phyloP scores from a whole-genome alignment of 2,888 invertebrate genomes.

The Caenorhabditis sp. region DNA sequence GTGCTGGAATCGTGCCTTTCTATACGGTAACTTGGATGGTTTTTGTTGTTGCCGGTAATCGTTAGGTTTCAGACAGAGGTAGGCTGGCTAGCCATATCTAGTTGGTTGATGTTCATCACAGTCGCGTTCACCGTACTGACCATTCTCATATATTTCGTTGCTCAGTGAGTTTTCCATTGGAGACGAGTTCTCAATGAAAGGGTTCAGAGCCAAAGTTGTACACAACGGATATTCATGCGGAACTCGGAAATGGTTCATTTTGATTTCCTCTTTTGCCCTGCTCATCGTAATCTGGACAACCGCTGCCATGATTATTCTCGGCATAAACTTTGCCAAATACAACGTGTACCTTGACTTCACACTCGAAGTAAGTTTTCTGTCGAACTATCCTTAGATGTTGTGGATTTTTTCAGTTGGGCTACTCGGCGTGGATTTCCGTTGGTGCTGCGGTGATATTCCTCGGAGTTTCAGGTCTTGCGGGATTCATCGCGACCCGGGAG shows the following conservation, averaged over 20 bases:
- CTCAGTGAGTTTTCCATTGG: background rate
- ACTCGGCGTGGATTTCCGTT: constrained; percentile 3
- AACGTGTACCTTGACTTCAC: too few relatives aligned
- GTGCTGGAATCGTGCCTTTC: constrained; percentile 3
- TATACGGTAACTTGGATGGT: background rate
- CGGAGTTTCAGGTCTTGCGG: background rate
- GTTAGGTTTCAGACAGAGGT: background rate
- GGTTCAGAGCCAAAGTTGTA: background rate
- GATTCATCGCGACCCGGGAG: background rate
- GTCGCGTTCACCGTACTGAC: background rate
- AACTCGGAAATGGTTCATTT: background rate
- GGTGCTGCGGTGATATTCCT: background rate
- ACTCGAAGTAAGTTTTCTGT: background rate
- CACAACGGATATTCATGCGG: background rate
- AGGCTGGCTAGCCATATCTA: background rate
- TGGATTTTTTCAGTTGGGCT: background rate
- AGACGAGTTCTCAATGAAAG: too few relatives aligned
- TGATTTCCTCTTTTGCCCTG: background rate
- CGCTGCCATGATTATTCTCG: background rate
- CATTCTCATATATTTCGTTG: background rate
- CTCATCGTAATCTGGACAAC: background rate
- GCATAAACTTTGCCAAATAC: background rate
- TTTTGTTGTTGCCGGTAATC: background rate
- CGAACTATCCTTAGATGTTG: background rate
- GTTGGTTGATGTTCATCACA: constrained; percentile 7